These are phyloP conservation scores for Diarsia mendica DNA, from an alignment of 2,888 invertebrate genomes.

Conservation along the genomic window DNA sequence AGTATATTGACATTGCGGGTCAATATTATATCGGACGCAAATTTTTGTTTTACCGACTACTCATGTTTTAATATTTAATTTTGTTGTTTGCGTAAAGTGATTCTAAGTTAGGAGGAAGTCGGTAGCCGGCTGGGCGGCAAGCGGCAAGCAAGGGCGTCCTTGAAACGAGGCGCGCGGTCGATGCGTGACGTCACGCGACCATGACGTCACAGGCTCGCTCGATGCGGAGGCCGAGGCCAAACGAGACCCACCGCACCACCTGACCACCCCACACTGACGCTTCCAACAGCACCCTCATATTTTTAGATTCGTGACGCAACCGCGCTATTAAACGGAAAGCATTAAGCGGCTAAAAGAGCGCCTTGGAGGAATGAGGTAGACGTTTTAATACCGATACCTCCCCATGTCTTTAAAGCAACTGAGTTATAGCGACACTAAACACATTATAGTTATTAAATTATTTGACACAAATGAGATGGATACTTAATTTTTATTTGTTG, in stretches of 20 bases:
- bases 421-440: neutral
- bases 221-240: constrained; percentile 81
- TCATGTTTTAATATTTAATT: constrained; percentile 55
- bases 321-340: constrained; percentile 76
- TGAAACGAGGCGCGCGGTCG: constrained; percentile 85
- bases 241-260: constrained; percentile 70
- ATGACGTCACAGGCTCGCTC: constrained; percentile 86
- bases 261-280: constrained; percentile 76
- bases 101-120: constrained; percentile 77
- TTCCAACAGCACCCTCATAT: constrained; percentile 81
- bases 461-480: neutral
- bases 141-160: constrained; percentile 85
- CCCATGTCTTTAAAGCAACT: neutral
- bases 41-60: constrained; percentile 44
- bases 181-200: constrained; percentile 84
- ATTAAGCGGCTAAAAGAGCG: constrained; percentile 67
- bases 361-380: constrained; percentile 68
- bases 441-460: neutral
- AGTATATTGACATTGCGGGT: constrained; percentile 54
- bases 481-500: neutral
- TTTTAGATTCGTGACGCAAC: constrained; percentile 88
- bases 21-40: constrained; percentile 57
- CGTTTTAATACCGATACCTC: constrained; percentile 10
- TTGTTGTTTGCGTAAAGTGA: constrained; percentile 69
- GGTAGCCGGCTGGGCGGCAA: constrained; percentile 75